Base-by-base conservation (phyloP, 1,140 invertebrate genomes). In the Euura lappo region DNA sequence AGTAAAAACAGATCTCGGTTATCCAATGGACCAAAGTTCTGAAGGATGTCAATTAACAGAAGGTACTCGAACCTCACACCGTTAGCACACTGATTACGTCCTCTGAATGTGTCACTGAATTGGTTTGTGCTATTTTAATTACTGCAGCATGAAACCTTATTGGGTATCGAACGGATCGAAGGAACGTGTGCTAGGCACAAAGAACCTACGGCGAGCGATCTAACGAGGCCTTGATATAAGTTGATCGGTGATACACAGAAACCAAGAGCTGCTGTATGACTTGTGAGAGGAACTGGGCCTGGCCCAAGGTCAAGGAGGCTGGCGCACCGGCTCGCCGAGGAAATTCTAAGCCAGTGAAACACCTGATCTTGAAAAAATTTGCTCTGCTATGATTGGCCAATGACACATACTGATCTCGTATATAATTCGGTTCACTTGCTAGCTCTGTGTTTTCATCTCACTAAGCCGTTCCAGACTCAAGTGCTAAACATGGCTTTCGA, bases 381-480 rank as follows among this genome's bases (percentile, higher is more conserved):
- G 78, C 77, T 72, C 45, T 72, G 51, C 45, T 75, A 71, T 69
- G 75, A 83, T 83, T 83, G 81, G 81, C 73, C 71, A 79, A 79
- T 72, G 65, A 67, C 45, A 74, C 76, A 69, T 68, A 75, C 71
- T 72, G 75, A 73, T 72, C 72, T 72, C 76, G 72, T 84, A 82
- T 84, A 83, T 83, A 83, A 80, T 83, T 81, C 80, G 78, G 74
- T 79, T 75, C 78, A 81, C 80, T 72, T 68, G 69, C 76, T 74
- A 68, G 68, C 72, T 75, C 45, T 74, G 79, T 76, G 79, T 82
- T 78, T 69, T 69, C 70, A 71, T 76, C 71, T 69, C 42, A 51
- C 64, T 71, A 46, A 73, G 69, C 13, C 51, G 51, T 60, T 60
- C 51, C 13, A n/a, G 13, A 60, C 51, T 60, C 13, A 2, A 3